phyloP scores from a whole-genome alignment of 2,888 invertebrate species.

The Calliphora vomitoria region DNA sequence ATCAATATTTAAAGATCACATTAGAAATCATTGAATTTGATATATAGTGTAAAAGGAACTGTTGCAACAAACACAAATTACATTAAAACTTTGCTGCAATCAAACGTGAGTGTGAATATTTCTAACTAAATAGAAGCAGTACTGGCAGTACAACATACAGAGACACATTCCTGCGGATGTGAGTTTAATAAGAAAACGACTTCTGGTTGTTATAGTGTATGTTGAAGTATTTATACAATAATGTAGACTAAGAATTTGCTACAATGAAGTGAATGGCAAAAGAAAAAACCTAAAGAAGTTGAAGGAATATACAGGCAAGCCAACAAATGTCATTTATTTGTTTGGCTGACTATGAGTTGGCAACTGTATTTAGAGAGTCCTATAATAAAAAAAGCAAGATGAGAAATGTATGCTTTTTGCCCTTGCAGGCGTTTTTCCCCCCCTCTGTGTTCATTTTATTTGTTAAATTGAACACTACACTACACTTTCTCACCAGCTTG shows the following conservation, averaged over 20 bases:
- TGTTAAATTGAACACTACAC: constrained; percentile 47
- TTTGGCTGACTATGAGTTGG: constrained; percentile 35
- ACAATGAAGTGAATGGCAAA: constrained; percentile 21
- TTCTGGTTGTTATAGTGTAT: constrained; percentile 35
- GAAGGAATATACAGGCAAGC: neutral
- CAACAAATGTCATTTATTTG: constrained; percentile 59
- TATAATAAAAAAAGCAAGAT: constrained; percentile 34
- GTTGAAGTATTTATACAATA: constrained; percentile 57
- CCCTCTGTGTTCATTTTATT: constrained; percentile 39
- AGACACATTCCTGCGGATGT: constrained; percentile 66
- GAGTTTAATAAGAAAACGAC: constrained; percentile 69
- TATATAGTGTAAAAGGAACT: constrained; percentile 49
- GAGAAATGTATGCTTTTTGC: constrained; percentile 55
- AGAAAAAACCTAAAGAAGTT: neutral
- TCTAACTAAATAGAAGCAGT: neutral
- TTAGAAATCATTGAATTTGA: constrained; percentile 70
- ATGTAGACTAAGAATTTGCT: constrained; percentile 13
- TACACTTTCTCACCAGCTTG: constrained; percentile 40
- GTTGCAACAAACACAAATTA: constrained; percentile 72
- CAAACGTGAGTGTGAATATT: constrained; percentile 53
- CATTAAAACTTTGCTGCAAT: constrained; percentile 71
- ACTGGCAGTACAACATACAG: constrained; percentile 5
- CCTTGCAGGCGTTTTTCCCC: constrained; percentile 34
- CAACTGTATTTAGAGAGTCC: constrained; percentile 47
- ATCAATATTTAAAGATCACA: constrained; percentile 73